These are phyloP conservation scores for Rhodophaea formosa DNA, from an alignment of 2,888 invertebrate species.

Conservation along the genomic window DNA sequence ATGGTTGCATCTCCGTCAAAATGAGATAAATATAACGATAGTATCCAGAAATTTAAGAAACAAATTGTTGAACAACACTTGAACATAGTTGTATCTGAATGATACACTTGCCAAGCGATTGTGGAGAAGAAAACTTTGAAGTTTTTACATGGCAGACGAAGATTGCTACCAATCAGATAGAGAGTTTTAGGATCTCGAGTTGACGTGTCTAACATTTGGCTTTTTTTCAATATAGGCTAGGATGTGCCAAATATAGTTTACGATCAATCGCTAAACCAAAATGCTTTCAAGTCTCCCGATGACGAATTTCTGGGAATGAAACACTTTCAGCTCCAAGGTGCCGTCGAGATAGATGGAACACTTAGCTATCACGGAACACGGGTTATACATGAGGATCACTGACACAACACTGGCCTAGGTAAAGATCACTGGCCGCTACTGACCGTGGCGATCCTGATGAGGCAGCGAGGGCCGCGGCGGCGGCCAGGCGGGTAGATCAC, in stretches of 20 bases:
- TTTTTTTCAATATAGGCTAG: background rate
- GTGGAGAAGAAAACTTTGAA: no score
- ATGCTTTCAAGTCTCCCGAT: background rate
- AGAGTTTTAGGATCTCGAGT: background rate
- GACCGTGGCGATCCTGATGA: slow-evolving; percentile 58
- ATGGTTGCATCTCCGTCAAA: background rate
- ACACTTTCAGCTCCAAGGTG: background rate
- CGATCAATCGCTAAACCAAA: background rate
- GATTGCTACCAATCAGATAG: background rate
- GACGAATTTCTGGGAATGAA: background rate
- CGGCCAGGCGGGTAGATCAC: slow-evolving; percentile 69
- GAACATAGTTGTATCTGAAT: no score
- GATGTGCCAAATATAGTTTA: background rate
- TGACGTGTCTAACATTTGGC: background rate
- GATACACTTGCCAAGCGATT: no score
- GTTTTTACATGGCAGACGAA: background rate
- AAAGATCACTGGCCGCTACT: slow-evolving; percentile 39
- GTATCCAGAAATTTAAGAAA: no score
- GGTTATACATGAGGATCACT: slow-evolving; percentile 17
- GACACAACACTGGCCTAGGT: slow-evolving; percentile 23
- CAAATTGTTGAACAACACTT: no score
- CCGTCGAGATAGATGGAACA: background rate
- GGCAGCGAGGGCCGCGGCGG: slow-evolving; percentile 56
- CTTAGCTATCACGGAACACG: slow-evolving; percentile 1
- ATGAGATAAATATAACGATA: no score